These are phyloP conservation scores for Pediacus dermestoides DNA, from an alignment of 2,888 invertebrate species.

Conservation along the genomic window DNA sequence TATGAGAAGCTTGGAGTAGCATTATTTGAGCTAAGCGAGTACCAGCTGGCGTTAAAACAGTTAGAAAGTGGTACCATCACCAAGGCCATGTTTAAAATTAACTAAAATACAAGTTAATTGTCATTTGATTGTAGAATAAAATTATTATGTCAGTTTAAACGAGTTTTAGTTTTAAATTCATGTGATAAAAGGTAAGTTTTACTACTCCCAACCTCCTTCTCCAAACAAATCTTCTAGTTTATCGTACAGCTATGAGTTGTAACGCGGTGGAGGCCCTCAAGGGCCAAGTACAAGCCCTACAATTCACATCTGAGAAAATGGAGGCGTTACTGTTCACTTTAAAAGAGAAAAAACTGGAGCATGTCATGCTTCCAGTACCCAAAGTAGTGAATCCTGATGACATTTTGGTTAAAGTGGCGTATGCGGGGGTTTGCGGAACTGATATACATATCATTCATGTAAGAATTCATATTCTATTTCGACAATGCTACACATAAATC, in stretches of 20 bases:
- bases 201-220: no score
- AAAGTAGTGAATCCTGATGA: constrained; percentile 53
- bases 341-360: constrained; percentile 48
- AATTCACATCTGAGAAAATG: no score
- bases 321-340: constrained; percentile 58
- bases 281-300: no score
- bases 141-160: no score
- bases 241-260: no score
- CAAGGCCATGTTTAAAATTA: constrained; percentile 58
- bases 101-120: no score
- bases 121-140: no score
- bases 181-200: no score
- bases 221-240: no score
- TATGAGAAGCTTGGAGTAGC: constrained; percentile 59
- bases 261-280: no score
- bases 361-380: constrained; percentile 52
- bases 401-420: constrained; percentile 65
- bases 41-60: constrained; percentile 52
- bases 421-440: constrained; percentile 69
- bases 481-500: no score
- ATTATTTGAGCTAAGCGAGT: constrained; percentile 53
- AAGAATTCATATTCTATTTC: constrained; percentile 33
- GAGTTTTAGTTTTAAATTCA: no score
- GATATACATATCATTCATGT: constrained; percentile 71
- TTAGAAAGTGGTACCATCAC: constrained; percentile 55